A percentile compares a stretch with the other conserved stretches of the same genome.
Conservation (phyloP, 2,797 vertebrate genomes). For the Scomberomorus guttatus region DNA sequence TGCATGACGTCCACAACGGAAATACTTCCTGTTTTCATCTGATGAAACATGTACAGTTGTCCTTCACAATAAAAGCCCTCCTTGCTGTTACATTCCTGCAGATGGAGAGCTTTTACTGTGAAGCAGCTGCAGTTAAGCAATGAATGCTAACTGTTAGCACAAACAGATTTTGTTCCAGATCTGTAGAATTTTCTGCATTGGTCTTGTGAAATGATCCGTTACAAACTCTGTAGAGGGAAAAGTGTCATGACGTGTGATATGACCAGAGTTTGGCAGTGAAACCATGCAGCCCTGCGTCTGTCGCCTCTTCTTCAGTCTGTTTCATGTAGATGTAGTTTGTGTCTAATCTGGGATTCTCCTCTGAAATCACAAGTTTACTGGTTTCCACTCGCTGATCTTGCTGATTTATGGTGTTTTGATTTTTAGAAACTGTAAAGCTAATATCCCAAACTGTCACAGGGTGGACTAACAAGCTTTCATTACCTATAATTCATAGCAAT, state of each 20-base stretch:
- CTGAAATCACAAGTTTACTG: background rate
- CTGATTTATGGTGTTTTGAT: background rate
- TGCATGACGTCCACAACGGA: background rate
- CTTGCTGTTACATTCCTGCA: background rate
- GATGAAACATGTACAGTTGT: background rate
- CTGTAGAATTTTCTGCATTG: background rate
- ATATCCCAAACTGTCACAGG: no score
- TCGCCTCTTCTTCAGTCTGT: background rate
- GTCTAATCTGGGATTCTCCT: background rate
- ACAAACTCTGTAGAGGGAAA: no score
- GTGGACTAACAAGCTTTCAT: no score
- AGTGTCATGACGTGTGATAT: background rate
- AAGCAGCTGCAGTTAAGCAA: conserved; percentile 5
- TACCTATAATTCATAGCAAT: no score
- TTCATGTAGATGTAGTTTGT: background rate
- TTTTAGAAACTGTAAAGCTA: background rate
- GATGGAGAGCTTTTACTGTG: conserved; percentile 10
- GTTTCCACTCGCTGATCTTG: background rate
- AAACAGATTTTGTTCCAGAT: background rate
- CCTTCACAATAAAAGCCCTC: conserved; percentile 39
- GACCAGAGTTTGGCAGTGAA: background rate
- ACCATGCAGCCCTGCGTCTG: background rate
- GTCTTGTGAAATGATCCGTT: no score
- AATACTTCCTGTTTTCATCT: background rate
- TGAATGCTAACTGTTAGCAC: background rate